A percentile compares a stretch with the other conserved stretches of the same genome.
These are phyloP conservation scores for Rostratula benghalensis DNA, from an alignment of 2,113 vertebrate species.

Conservation along the genomic window DNA sequence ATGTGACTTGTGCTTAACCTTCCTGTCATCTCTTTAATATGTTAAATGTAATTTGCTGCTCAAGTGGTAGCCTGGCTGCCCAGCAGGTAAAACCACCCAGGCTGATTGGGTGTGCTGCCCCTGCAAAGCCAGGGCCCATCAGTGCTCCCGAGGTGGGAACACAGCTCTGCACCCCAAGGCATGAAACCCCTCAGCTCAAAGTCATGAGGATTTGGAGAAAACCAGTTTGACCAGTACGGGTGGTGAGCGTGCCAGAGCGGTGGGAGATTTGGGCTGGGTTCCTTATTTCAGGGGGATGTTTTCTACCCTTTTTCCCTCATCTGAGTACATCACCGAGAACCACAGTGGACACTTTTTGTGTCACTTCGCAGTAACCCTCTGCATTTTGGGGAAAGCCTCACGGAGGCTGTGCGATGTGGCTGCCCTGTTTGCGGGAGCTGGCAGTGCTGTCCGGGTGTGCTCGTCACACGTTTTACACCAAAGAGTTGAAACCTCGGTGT, in stretches of 20 bases:
- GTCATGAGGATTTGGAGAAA: not conserved
- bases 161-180: accelerated
- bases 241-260: not conserved
- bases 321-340: not conserved
- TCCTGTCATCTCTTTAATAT: not conserved
- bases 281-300: not conserved
- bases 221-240: not conserved
- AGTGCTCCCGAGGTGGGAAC: accelerated
- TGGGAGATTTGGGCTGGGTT: not conserved
- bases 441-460: not conserved
- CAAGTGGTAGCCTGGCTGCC: not conserved
- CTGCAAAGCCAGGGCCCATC: accelerated
- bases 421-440: not conserved
- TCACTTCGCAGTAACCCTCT: not conserved
- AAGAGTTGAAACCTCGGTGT: not conserved
- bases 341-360: accelerated
- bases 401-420: accelerated
- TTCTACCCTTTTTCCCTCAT: not conserved
- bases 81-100: not conserved
- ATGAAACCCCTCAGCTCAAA: accelerated
- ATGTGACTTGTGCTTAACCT: not conserved
- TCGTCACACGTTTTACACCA: not conserved
- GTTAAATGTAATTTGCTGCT: not conserved
- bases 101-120: not conserved
- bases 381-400: not conserved